Base-by-base conservation (phyloP, 2,888 invertebrate genomes). In the Hirtodrosophila confusa region DNA sequence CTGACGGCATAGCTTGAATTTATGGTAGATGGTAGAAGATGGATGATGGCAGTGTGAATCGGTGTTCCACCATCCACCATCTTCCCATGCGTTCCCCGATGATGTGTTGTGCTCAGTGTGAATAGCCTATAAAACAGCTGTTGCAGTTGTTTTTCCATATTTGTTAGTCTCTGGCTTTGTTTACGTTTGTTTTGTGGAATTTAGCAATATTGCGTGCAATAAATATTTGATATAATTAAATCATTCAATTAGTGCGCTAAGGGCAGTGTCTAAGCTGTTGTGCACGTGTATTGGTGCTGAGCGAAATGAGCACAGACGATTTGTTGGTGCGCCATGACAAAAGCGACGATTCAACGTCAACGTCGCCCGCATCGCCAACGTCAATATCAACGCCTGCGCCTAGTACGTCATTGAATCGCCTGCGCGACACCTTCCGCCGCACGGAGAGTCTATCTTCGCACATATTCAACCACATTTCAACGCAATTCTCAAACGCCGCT, bases 401-500 rank as follows among this genome's bases (percentile, higher is more conserved):
- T 12, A 78, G 51, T 49, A 79, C 80, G 7, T 91, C 91, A 6
- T 64, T 91, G 23, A 89, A 90, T 75, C 90, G 89, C 53, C 74
- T 91, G 43, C 91, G 91, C 17, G 89, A 91, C 66, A 91, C 91
- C 17, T 90, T 91, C 39, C 87, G 90, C 5, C 89, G 91, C 11
- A 90, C 91, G 3, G 92, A 91, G 57, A 90, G 88, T 67, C 76
- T 89, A 10, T 86, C 91, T 0, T 90, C 91, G 2, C 89, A 91
- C 39, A 84, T 90, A 45, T 88, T 90, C 65, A 86, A 85, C 45
- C 87, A 89, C 47, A 89, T 89, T 39, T 86, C 89, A 24, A 89
- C 89, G n/a, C 88, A 89, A 57, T 89, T 89, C 49, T 84, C 89
- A 5, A 90, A 83, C 64, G 87, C 86, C n/a, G 87, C 89, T 3